Base-by-base conservation (phyloP, 2,113 vertebrate genomes). In the Theropithecus gelada region DNA sequence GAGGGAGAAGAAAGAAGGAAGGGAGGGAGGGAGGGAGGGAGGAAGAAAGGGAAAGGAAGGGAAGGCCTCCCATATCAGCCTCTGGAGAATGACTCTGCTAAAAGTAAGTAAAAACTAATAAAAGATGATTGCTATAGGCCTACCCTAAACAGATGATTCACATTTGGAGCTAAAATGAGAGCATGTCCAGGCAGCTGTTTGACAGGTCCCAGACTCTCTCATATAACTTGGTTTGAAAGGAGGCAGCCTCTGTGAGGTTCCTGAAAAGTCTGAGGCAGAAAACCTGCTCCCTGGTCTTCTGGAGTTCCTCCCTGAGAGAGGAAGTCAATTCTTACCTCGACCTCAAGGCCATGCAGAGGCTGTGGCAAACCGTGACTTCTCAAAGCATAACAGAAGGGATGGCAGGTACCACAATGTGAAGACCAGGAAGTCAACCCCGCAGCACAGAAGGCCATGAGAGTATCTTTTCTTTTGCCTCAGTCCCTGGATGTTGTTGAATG, bases 1-100 rank as follows among this genome's bases (percentile, higher is more conserved):
- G 0, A 61, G 2, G 2, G 5, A 3, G 23, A 6, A 0, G 55
- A 3, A 22, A 20, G 55, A 3, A 32, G 4, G 52, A 5, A 17
- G 10, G 40, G 5, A 35, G 14, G 68, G 0, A 72, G 68, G 35
- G 1, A 30, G 43, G 13, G 12, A 3, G 52, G 3, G 10, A 22
- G 32, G 16, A 6, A 32, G 6, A 25, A 11, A 18, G 17, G 25
- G 10, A 30, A 30, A 40, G 43, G 20, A 12, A 64, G 5, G 14
- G 48, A n/a, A 20, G 32, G 8, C 1, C 6, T 27, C 14, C 10
- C 40, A 27, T 8, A 2, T 17, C 1, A 32, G 35, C 35, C 43
- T 20, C 45, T 8, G 18, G 32, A 83, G 57, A 78, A 70, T 0
- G 17, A 10, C 90, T 45, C 40, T 8, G n/a, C 25, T 55, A 32